These are phyloP conservation scores for Sebastolobus alascanus DNA, from an alignment of 2,797 vertebrate species.

Conservation along the genomic window DNA sequence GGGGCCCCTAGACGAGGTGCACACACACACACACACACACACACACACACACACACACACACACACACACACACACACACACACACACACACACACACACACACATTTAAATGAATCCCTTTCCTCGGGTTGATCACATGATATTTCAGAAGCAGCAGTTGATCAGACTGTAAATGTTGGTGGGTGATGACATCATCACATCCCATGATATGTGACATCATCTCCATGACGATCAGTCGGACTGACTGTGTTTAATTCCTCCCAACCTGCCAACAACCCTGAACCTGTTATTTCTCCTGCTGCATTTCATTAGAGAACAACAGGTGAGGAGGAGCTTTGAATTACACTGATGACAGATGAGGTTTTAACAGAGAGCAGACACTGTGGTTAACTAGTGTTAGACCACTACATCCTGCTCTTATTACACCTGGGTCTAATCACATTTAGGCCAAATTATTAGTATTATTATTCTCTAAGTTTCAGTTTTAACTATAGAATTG, in stretches of 20 bases:
- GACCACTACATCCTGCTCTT: neutral
- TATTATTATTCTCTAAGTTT: too few relatives aligned
- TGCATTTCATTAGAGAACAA: slow-evolving; percentile 40
- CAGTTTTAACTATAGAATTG: too few relatives aligned
- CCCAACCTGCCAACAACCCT: neutral
- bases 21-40: slow-evolving; percentile 49
- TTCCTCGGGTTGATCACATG: neutral
- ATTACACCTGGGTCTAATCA: neutral
- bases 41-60: slow-evolving; percentile 28
- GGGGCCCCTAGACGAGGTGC: slow-evolving; percentile 44
- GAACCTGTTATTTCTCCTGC: slow-evolving; percentile 39
- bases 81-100: neutral
- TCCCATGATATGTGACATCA: slow-evolving; percentile 18
- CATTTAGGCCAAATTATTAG: neutral
- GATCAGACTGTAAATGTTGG: slow-evolving; percentile 10
- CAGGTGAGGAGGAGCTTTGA: slow-evolving; percentile 32
- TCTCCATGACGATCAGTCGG: slow-evolving; percentile 9
- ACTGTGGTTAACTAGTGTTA: neutral
- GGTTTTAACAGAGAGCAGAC: slow-evolving; percentile 17
- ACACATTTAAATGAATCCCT: neutral
- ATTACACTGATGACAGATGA: slow-evolving; percentile 50
- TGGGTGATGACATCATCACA: slow-evolving; percentile 18
- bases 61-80: slow-evolving; percentile 4
- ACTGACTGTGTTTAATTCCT: slow-evolving; percentile 26
- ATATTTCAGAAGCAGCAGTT: neutral